These are phyloP conservation scores for Cavia aperea DNA, from an alignment of 2,113 vertebrate genomes.

Conservation along the genomic window DNA sequence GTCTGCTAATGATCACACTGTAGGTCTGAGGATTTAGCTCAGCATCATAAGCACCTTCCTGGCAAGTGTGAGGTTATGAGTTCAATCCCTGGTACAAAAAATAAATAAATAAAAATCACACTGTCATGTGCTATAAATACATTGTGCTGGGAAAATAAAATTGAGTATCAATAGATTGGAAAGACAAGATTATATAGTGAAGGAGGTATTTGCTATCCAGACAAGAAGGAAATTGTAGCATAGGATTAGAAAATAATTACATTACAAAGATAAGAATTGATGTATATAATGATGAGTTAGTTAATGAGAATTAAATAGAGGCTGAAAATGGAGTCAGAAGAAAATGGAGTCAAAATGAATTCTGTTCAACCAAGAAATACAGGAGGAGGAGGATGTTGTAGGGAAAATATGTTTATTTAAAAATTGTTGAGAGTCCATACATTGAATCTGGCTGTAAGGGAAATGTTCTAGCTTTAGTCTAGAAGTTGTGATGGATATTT, in stretches of 20 bases:
- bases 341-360: not conserved
- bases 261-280: not conserved
- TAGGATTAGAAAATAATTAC: not conserved
- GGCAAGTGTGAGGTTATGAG: too few relatives aligned
- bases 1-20: not conserved
- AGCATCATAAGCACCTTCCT: too few relatives aligned
- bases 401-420: not conserved
- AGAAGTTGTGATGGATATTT: not conserved
- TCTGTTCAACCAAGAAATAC: not conserved
- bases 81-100: too few relatives aligned
- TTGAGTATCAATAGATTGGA: not conserved
- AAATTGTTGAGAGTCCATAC: not conserved
- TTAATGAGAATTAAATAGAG: not conserved
- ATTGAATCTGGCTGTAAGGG: not conserved
- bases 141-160: not conserved
- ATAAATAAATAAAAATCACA: not conserved
- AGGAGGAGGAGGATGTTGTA: not conserved
- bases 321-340: not conserved
- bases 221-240: not conserved
- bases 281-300: not conserved
- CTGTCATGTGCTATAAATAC: not conserved
- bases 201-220: not conserved
- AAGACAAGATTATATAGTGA: not conserved
- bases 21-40: not conserved
- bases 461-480: slow-evolving; percentile 24